phyloP scores from a whole-genome alignment of 2,113 vertebrate species.

The Jacana jacana region DNA sequence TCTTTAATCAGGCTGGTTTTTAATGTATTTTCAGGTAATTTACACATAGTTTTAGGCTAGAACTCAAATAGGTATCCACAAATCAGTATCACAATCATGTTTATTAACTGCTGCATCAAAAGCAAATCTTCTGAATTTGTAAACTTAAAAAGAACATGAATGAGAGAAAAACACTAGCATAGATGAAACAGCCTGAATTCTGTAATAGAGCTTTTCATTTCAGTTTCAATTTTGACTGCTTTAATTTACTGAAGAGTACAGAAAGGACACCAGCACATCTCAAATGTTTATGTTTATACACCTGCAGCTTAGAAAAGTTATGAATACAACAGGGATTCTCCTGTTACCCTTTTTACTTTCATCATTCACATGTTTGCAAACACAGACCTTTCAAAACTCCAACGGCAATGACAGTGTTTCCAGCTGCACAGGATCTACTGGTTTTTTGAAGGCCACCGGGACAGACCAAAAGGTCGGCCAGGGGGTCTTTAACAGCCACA shows the following conservation, averaged over 20 bases:
- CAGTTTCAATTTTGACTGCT: background rate
- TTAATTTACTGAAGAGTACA: background rate
- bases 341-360: conserved; percentile 15
- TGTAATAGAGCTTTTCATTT: background rate
- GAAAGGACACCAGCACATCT: background rate
- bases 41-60: conserved; percentile 1
- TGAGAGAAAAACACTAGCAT: background rate
- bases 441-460: background rate
- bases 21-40: conserved; percentile 2
- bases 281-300: conserved; percentile 20
- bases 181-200: background rate
- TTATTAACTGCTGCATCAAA: conserved; percentile 14
- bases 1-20: conserved; percentile 5
- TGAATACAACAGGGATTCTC: conserved; percentile 5
- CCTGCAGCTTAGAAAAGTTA: conserved; percentile 24
- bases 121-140: background rate
- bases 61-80: background rate
- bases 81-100: background rate
- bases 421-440: conserved; percentile 37
- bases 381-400: conserved; percentile 8
- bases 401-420: background rate
- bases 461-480: background rate
- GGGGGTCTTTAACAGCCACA: background rate
- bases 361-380: background rate
- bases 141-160: background rate